Evolutionary conservation across 2,797 vertebrate species (phyloP), one percentile per base, ranked within the genome.

Genomic region (Etheostoma perlongum): DNA sequence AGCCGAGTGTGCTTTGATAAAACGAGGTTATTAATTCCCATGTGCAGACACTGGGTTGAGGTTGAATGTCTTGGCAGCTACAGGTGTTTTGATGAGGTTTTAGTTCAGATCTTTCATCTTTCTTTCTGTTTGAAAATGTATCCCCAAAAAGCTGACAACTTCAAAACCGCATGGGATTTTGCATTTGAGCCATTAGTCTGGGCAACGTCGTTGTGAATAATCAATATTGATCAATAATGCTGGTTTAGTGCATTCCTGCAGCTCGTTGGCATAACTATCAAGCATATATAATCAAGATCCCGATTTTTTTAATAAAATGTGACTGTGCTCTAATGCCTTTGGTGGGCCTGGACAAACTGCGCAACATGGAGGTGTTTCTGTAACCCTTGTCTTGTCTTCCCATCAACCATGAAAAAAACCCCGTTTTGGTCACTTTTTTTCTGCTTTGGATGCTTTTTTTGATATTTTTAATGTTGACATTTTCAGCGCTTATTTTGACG

Each of bases 191-290:
- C 12, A 36, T 36, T 27, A 42, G 14, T 27, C 19, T n/a, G 6
- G 54, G 19, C 55, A 18, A 23, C 51, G 15, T 58, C 23, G n/a
- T 54, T 27, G 30, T 33, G 58, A 16, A 53, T 69, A 33, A 74
- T 82, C 4, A 25, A 33, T 62, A 16, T 14, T 62, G 46, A 74
- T 75, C 64, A 72, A 63, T 70, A 79, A 52, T 42, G 12, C 59
- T 54, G 47, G 33, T 59, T 48, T 40, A 21, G 2, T 36, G 27
- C 25, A 30, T 51, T 71, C 46, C 66, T 36, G 25, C 61, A 67
- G 33, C 51, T 71, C 46, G 1, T 40, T 40, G 36, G 10, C 36
- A 11, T 40, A 12, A 40, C 2, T 9, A 40, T 40, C 36, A 10
- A 3, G 9, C 21, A 23, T 12, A 12, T 12, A 40, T 10, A 10